Base-by-base conservation (phyloP, 2,888 invertebrate genomes). In the Syritta pipiens region DNA sequence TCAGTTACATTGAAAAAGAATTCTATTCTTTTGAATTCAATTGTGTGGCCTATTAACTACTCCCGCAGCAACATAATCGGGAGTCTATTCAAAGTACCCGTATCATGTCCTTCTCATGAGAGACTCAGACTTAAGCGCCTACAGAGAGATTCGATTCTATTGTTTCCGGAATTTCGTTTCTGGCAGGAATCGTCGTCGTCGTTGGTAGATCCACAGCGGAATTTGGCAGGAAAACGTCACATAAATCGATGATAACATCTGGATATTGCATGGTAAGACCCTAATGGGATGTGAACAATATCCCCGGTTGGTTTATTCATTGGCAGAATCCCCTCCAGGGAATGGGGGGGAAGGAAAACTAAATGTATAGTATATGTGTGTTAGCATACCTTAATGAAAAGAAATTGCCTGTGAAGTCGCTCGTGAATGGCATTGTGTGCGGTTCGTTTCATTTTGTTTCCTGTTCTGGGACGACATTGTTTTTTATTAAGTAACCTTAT, bases 231-330 rank as follows among this genome's bases (percentile, higher is more conserved):
- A 30, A 76, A 69, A 44, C 46, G 68, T 77, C 53, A 60, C 65
- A 77, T 71, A 71, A 77, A 77, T 77, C 65, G 76, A 59, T 77
- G 65, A 71, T 77, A 77, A 53, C 63, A 71, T 77, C 71, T 63
- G 49, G 63, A 65, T 77, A 71, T 59, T 69, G 76, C 76, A 77
- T 48, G 63, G 51, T 71, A 57, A 77, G 59, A 65, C 59, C 44
- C 32, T 46, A 69, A 63, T 69, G 63, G 76, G 30, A 76, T 76
- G 57, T 69, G 68, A 51, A 68, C 42, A 59, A 51, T 62, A 69
- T 62, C 62, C 63, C 35, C 42, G 48, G 30, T 28, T 69, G 57
- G 37, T 71, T 48, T 65, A 57, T 53, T 28, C 69, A 74, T 74
- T 40, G 69, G 12, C n/a, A 57, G 37, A 63, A 48, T 59, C 65